phyloP scores from a whole-genome alignment of 2,113 vertebrate species.

The Cariama cristata region DNA sequence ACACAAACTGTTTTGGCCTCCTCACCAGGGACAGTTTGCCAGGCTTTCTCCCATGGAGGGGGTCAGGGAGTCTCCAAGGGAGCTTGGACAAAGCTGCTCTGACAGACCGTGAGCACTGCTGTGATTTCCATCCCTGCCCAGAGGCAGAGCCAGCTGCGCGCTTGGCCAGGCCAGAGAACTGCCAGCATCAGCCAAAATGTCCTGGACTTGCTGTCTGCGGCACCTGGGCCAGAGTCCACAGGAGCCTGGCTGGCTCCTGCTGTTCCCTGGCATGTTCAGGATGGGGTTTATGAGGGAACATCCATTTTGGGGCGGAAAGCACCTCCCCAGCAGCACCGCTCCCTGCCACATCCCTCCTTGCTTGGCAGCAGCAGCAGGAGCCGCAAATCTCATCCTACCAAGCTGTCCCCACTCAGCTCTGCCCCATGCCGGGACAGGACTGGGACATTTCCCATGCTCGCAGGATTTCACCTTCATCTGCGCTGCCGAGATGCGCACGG shows the following conservation, averaged over 20 bases:
- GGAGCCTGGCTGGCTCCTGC: background rate
- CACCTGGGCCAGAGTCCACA: background rate
- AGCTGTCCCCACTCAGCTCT: background rate
- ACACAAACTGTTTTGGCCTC: background rate
- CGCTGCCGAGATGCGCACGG: background rate
- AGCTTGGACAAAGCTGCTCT: background rate
- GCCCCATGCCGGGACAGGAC: background rate
- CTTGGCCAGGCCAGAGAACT: background rate
- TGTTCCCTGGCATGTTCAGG: background rate
- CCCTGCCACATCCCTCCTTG: background rate
- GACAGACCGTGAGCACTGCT: rapidly evolving
- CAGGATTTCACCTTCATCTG: background rate
- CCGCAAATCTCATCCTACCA: background rate
- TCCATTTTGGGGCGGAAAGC: background rate
- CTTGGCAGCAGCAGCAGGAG: background rate
- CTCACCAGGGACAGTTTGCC: rapidly evolving
- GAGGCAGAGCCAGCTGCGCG: background rate
- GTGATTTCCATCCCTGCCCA: background rate
- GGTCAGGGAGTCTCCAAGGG: background rate
- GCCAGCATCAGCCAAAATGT: background rate
- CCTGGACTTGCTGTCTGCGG: background rate
- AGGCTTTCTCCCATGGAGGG: background rate
- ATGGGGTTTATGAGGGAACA: rapidly evolving
- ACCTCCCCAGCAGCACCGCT: background rate
- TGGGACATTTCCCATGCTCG: background rate